Evolutionary conservation across 2,888 invertebrate genomes (phyloP).

Genomic region (Acanthoscelides obtectus): DNA sequence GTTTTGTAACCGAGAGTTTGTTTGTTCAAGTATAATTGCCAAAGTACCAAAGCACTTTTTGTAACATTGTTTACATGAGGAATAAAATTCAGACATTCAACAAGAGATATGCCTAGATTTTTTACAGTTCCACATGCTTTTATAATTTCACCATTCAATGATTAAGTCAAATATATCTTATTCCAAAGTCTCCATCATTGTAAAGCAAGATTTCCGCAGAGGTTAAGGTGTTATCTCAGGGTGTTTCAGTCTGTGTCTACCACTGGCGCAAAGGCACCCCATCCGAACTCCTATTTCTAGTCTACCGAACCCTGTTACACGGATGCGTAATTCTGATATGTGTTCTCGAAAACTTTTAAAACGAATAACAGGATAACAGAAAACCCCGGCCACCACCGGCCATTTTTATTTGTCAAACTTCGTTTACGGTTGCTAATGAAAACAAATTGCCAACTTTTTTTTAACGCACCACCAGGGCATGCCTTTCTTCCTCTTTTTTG

Average conservation of each 20-base stretch:
- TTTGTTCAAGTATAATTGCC: no score
- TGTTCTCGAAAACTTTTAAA: slow-evolving; percentile 22
- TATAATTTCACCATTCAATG: no score
- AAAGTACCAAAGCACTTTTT: no score
- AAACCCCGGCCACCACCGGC: slow-evolving; percentile 3
- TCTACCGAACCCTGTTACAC: slow-evolving; percentile 13
- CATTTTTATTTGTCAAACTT: slow-evolving; percentile 20
- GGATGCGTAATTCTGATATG: slow-evolving; percentile 25
- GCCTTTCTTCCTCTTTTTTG: background rate
- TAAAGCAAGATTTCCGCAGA: no score
- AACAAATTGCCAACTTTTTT: slow-evolving; percentile 12
- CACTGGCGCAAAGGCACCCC: slow-evolving; percentile 12
- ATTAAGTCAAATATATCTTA: no score
- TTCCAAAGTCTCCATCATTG: no score
- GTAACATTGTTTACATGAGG: no score
- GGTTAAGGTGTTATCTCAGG: background rate
- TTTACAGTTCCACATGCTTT: no score
- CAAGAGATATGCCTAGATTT: no score
- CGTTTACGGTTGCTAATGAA: slow-evolving; percentile 13
- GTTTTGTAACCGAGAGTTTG: no score
- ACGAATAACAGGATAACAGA: slow-evolving; percentile 19
- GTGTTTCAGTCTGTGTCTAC: slow-evolving; percentile 2
- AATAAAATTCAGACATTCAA: no score
- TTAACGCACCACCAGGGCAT: background rate
- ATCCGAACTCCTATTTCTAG: background rate